These are phyloP conservation scores for Euglossa dilemma DNA, from an alignment of 1,140 invertebrate species.

Conservation along the genomic window DNA sequence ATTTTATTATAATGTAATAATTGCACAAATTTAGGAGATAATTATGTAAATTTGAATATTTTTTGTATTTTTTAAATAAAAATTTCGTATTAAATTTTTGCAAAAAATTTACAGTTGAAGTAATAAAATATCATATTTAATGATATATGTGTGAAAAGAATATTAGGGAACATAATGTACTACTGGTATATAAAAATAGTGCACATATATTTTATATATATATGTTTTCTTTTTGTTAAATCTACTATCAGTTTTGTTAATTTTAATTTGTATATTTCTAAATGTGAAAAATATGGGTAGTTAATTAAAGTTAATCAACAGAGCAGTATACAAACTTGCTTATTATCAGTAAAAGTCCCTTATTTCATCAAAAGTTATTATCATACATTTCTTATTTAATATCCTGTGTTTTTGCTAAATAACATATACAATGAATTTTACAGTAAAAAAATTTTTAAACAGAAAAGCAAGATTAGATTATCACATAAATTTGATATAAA, in stretches of 20 bases:
- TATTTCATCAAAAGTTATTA: conserved; percentile 27
- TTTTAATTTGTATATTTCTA: conserved; percentile 5
- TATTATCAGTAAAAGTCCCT: not conserved
- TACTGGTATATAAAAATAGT: conserved; percentile 35
- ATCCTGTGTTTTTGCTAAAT: not conserved
- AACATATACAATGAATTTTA: conserved; percentile 10
- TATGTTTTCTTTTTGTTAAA: conserved; percentile 10
- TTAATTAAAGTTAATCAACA: conserved; percentile 16
- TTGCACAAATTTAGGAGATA: not conserved
- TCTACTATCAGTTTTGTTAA: conserved; percentile 4
- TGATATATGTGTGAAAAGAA: not conserved
- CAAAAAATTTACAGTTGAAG: conserved; percentile 20
- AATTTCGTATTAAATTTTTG: not conserved
- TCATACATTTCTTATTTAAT: conserved; percentile 11
- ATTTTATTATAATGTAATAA: not conserved
- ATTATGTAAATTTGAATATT: conserved; percentile 1
- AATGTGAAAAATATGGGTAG: conserved; percentile 9
- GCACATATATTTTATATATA: conserved; percentile 10
- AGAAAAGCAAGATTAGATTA: conserved; percentile 30
- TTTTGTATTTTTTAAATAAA: not conserved
- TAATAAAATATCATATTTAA: not conserved
- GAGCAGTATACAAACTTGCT: conserved; percentile 23
- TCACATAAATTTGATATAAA: conserved; percentile 33
- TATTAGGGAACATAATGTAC: not conserved
- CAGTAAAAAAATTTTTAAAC: conserved; percentile 8